Base-by-base conservation (phyloP, 1,140 invertebrate species). In the Orius insidiosus region DNA sequence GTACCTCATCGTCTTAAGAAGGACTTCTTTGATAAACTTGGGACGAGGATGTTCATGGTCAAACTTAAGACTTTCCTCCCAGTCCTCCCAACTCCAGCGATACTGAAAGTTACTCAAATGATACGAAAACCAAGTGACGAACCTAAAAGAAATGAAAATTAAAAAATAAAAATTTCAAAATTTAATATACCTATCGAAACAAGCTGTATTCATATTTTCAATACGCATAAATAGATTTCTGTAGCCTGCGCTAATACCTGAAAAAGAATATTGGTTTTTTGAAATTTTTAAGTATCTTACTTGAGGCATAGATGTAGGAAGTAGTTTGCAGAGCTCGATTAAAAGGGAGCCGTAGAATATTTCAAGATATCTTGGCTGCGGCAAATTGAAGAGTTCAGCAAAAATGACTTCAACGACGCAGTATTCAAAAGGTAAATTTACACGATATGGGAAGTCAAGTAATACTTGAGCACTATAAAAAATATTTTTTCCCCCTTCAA, bases 61-160 rank as follows among this genome's bases (percentile, higher is more conserved):
- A n/a, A 88, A 65, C 54, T 79, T 72, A 16, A 88, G 65, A 56
- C 82, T 85, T 36, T 73, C 75, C 56, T 83, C 80, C 87, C 89
- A 94, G 56, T 93, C 88, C 55, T 92, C 85, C 96, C 96, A 99
- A 2, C 85, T 90, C 94, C 95, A 99, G 43, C 89, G 77, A 58
- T 95, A 98, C 64, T 98, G 92, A 59, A 98, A 98, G 66, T 99
- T 98, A 60, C 93, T 98, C 62, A 99, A 71, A 68, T 99, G 95
- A 60, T 98, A 98, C 0, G 88, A 77, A 68, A 99, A 98, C 95
- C 95, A 99, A 59, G 78, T 83, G 2, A 88, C 84, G 64, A 98
- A 95, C 54, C 77, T 76, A 45, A 39, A 32, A 54, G 39, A 44
- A 38, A 9, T 37, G 24, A 30, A 1, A 11, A 43, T 9, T 43